Evolutionary conservation across 92 coral and sea anemone species (phyloP).

Genomic region (Paragorgia papillata): DNA sequence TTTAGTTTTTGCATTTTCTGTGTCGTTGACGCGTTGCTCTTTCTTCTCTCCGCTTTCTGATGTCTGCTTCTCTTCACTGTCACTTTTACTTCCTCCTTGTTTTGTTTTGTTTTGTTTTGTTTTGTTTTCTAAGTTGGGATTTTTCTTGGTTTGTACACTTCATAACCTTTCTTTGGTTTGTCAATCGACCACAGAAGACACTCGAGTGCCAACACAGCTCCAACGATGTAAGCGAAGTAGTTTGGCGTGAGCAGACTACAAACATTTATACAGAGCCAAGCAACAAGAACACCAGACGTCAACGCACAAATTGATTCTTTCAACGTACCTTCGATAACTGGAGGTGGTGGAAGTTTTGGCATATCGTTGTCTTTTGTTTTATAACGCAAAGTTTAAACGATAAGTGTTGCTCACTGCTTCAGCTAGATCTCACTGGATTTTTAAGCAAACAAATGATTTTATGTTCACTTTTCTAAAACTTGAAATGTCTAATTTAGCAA

Average conservation of each 20-base stretch:
- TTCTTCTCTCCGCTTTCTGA: not conserved
- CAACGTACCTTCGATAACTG: conserved; percentile 30
- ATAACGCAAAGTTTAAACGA: too few species aligned
- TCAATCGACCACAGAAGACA: conserved; percentile 19
- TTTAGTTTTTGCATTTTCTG: not conserved
- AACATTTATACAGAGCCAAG: not conserved
- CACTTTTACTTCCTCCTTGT: too few species aligned
- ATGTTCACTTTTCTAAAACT: not conserved
- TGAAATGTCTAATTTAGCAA: not conserved
- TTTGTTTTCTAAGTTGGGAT: too few species aligned
- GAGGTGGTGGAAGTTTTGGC: conserved; percentile 35
- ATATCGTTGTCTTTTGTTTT: too few species aligned
- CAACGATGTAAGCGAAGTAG: conserved; percentile 16
- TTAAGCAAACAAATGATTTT: not conserved
- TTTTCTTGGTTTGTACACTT: conserved; percentile 22
- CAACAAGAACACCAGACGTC: conserved; percentile 22
- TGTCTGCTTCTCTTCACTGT: too few species aligned
- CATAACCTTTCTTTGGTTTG: conserved; percentile 29
- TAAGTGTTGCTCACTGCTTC: too few species aligned
- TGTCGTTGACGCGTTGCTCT: not conserved
- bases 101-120: too few species aligned
- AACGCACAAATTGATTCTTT: conserved; percentile 26
- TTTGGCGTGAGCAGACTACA: conserved; percentile 14
- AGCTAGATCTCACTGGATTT: too few species aligned
- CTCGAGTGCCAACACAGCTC: conserved; percentile 19